Evolutionary conservation across 2,797 vertebrate genomes (phyloP).

Genomic region (Cirrhinus mrigala): DNA sequence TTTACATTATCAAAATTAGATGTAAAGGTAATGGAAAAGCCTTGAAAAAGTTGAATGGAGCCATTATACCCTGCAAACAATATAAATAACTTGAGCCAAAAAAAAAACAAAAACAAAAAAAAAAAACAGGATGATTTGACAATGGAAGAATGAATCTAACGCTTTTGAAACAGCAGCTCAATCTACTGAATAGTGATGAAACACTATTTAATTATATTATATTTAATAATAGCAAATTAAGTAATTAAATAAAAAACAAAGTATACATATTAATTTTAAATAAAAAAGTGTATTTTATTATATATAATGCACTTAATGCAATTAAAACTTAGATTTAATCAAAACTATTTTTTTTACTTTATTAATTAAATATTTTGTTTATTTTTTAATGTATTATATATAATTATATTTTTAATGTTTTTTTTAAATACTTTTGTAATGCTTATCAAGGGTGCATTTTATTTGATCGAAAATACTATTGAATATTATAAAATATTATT

Average conservation of each 20-base stretch:
- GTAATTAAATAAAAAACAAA: not conserved
- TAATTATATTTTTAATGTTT: too few relatives aligned
- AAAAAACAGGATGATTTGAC: not conserved
- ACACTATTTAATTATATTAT: too few relatives aligned
- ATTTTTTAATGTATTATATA: not conserved
- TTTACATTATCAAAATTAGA: slow-evolving; percentile 27
- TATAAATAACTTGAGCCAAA: not conserved
- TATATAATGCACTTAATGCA: too few relatives aligned
- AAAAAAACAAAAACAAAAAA: too few relatives aligned
- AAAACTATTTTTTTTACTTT: not conserved
- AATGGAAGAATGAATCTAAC: not conserved
- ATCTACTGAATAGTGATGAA: not conserved
- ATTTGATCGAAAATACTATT: too few relatives aligned
- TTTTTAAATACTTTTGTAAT: too few relatives aligned
- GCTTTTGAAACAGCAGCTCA: not conserved
- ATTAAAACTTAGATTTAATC: too few relatives aligned
- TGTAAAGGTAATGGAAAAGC: slow-evolving; percentile 6
- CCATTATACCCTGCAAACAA: not conserved
- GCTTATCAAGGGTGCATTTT: too few relatives aligned
- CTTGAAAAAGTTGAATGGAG: slow-evolving; percentile 11
- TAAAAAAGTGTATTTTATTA: too few relatives aligned
- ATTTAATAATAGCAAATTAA: not conserved
- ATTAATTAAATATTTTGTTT: not conserved
- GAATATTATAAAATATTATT: too few relatives aligned
- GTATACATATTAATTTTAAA: too few relatives aligned